Evolutionary conservation across 2,888 invertebrate species (phyloP).

Genomic region (Matsumyia berberina): DNA sequence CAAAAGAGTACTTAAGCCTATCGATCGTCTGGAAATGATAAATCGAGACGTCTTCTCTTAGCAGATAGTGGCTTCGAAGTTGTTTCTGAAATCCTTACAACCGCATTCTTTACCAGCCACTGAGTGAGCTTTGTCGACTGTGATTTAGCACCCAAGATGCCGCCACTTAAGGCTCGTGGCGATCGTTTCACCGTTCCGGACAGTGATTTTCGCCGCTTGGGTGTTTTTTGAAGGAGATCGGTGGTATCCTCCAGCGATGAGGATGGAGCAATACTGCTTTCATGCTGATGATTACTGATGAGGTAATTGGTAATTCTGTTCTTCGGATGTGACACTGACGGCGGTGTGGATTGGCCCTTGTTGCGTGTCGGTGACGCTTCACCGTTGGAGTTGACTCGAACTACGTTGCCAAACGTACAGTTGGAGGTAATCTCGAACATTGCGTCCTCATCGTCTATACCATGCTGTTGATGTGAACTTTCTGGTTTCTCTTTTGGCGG

Average conservation of each 20-base stretch:
- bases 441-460: conserved; percentile 79
- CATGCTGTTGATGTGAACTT: conserved; percentile 24
- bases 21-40: conserved; percentile 70
- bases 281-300: conserved; percentile 76
- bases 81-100: conserved; percentile 45
- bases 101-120: conserved; percentile 80
- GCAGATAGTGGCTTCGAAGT: conserved; percentile 26
- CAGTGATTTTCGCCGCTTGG: conserved; percentile 79
- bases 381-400: conserved; percentile 81
- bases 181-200: conserved; percentile 60
- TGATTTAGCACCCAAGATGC: conserved; percentile 21
- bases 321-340: conserved; percentile 48
- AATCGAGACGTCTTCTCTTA: conserved; percentile 76
- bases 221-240: conserved; percentile 79
- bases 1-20: conserved; percentile 19
- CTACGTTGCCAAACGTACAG: conserved; percentile 81
- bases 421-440: conserved; percentile 83
- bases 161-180: conserved; percentile 19
- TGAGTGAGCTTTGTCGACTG: conserved; percentile 82
- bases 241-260: conserved; percentile 40
- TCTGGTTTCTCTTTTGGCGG: conserved; percentile 16
- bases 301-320: conserved; percentile 83
- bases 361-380: conserved; percentile 81
- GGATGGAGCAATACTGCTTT: conserved; percentile 13
- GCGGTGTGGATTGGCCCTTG: conserved; percentile 70